Evolutionary conservation across 2,113 vertebrate genomes (phyloP), one percentile per base, ranked within the genome.

Genomic region (Thunnus maccoyii): DNA sequence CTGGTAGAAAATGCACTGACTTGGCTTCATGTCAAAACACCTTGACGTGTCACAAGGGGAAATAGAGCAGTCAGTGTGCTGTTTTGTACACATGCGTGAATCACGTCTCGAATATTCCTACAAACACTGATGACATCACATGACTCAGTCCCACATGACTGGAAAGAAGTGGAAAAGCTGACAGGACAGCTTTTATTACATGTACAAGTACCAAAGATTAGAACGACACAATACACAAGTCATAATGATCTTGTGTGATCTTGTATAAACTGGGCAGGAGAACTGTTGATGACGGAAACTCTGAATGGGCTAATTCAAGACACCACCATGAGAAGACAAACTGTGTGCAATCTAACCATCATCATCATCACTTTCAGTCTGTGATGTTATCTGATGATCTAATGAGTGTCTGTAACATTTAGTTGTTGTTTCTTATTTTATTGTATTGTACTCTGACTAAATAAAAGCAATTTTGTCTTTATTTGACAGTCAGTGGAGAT

Each of bases 151-250:
- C n/a, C 75, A 63, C 64, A 88, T 91, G 84, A 82, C 69, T 32
- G 5, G 79, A 84, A 16, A 17, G 36, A 63, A 17, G 56, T 77
- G 84, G 91, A 89, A 87, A 90, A 69, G 76, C 74, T 88, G 86
- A 88, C 63, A 13, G 51, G 64, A 30, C 60, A 58, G 18, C 66
- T 77, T 85, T 78, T 77, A 84, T 67, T 50, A 67, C 25, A 54
- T 1, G 12, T 10, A 16, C 15, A 30, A 54, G 12, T 17, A 20
- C 50, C 17, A 15, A 22, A 41, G 60, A 63, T 78, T 54, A 72
- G 15, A 65, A 3, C 32, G 51, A 78, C 6, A 55, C 10, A 52
- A 57, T 61, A 20, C 0, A 58, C 5, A 57, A 72, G 50, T 82
- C 77, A 70, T 52, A n/a, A 30, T 61, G 62, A 76, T 44, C 52